Evolutionary conservation across 2,888 invertebrate genomes (phyloP).

Genomic region (Drosophila quasianomalipes): DNA sequence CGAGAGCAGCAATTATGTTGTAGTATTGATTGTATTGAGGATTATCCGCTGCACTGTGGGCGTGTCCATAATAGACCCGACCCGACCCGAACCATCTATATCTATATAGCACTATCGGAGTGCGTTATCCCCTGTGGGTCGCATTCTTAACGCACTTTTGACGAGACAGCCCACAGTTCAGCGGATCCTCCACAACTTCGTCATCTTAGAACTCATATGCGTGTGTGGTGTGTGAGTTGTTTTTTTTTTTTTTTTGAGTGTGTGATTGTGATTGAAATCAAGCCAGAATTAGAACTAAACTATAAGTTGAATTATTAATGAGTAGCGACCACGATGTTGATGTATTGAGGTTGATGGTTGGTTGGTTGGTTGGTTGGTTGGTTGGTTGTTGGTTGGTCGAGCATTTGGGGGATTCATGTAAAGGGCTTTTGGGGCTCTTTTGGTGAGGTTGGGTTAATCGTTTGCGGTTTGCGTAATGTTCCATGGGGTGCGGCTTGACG

Average conservation of each 20-base stretch:
- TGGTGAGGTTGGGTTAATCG: slow-evolving; percentile 16
- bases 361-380: slow-evolving; percentile 11
- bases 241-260: background rate
- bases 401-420: slow-evolving; percentile 3
- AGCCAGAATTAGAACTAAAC: slow-evolving; percentile 44
- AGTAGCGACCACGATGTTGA: slow-evolving; percentile 21
- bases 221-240: background rate
- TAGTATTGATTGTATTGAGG: slow-evolving; percentile 9
- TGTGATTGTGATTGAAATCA: slow-evolving; percentile 29
- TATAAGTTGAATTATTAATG: slow-evolving; percentile 38
- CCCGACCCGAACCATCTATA: background rate
- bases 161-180: slow-evolving; percentile 54
- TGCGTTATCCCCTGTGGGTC: background rate
- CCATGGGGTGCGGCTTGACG: slow-evolving; percentile 52
- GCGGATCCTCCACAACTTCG: slow-evolving; percentile 59
- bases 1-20: slow-evolving; percentile 47
- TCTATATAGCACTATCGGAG: background rate
- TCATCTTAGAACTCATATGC: slow-evolving; percentile 62
- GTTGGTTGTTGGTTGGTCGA: slow-evolving; percentile 11
- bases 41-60: slow-evolving; percentile 20
- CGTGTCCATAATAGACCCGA: slow-evolving; percentile 3
- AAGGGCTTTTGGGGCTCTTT: slow-evolving; percentile 23
- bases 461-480: slow-evolving; percentile 55
- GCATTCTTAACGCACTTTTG: slow-evolving; percentile 5
- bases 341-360: slow-evolving; percentile 13